Conservation (phyloP, 1,140 invertebrate genomes). For the Octopus bimaculoides region DNA sequence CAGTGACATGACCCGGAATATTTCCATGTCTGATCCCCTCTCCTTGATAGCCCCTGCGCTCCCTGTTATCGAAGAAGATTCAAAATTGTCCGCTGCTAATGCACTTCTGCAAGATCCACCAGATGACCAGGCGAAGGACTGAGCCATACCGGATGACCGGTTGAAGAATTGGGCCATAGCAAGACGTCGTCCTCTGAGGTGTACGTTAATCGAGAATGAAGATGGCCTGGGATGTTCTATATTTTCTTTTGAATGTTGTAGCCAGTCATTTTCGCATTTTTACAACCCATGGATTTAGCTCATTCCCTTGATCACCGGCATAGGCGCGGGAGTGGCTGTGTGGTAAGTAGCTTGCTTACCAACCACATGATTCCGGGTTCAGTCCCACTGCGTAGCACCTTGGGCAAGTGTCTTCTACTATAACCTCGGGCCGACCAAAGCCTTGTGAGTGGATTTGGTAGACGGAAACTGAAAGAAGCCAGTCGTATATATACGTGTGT, state of each 20-base stretch:
- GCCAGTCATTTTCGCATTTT: neutral
- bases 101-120: neutral
- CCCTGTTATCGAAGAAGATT: too few relatives aligned
- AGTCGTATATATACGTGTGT: too few relatives aligned
- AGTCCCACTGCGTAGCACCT: too few relatives aligned
- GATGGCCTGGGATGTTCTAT: neutral
- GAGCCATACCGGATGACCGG: neutral
- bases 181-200: neutral
- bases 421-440: too few relatives aligned
- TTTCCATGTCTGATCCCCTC: neutral
- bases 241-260: slow-evolving; percentile 1
- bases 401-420: too few relatives aligned
- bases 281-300: too few relatives aligned
- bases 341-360: too few relatives aligned
- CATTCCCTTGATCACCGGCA: too few relatives aligned
- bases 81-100: neutral
- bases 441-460: too few relatives aligned
- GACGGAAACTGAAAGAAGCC: too few relatives aligned
- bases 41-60: neutral
- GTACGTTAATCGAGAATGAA: neutral
- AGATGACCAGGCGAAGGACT: neutral
- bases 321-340: too few relatives aligned
- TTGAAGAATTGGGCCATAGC: neutral
- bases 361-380: too few relatives aligned
- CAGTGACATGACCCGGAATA: neutral